Base-by-base conservation (phyloP, 2,888 invertebrate species). In the Cynaeus angustus region DNA sequence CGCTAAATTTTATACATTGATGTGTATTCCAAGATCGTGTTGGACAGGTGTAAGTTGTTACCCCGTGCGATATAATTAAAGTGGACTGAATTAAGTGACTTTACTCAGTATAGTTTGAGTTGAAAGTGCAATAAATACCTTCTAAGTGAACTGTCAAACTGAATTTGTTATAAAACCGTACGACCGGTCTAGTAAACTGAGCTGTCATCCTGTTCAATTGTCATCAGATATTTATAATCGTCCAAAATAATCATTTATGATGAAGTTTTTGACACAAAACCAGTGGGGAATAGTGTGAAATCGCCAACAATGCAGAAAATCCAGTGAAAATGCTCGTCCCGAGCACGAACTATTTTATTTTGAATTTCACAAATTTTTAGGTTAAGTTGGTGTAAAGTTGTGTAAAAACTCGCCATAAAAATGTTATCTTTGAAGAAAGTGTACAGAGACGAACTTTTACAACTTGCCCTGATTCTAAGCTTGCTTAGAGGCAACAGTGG, bases 401-500 rank as follows among this genome's bases (percentile, higher is more conserved):
- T 50, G 59, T 26, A 61, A 37, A 64, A 53, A 64, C 64, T 41
- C 14, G 21, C 4, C 9, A 53, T 13, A 46, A 78, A 68, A 75
- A 95, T 95, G 94, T 88, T 94, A 86, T 91, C 92, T 78, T 86
- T 94, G 78, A 95, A 95, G 86, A 95, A 95, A 84, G 86, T 93
- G 50, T 93, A 93, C 80, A 90, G 93, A 56, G 93, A 94, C 83
- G 94, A 95, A 87, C 87, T 95, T 79, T 85, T 96, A 74, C 91
- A 95, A 83, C 86, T 95, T 77, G 92, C 96, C 76, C 84, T 97
- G 83, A 88, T 96, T 75, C 86, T 96, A 79, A 92, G 95, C 83
- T 87, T 96, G 74, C 84, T 96, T 62, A 89, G 94, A 77, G 91
- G 92, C 9, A 91, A 94, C 82, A 92, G 93, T 0, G 91, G 92